A percentile compares a stretch with the other conserved stretches of the same genome.
Conservation (phyloP, 2,797 vertebrate genomes). For the Acrocephalus scirpaceus region DNA sequence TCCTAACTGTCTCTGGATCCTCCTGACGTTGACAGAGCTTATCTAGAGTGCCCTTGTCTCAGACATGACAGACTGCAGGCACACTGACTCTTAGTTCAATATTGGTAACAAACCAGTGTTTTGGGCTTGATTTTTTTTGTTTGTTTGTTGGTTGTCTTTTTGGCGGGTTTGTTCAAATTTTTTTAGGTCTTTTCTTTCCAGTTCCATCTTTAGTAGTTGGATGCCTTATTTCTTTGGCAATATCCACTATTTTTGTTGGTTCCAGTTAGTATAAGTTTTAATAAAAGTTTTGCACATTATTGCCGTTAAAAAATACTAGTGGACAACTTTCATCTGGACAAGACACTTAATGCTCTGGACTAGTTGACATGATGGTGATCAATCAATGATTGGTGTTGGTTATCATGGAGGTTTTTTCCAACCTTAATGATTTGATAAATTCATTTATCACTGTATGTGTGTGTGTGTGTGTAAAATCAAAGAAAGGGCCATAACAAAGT, state of each 20-base stretch:
- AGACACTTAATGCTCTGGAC: background rate
- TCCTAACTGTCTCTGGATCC: background rate
- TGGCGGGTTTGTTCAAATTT: background rate
- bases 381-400: background rate
- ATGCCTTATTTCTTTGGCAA: background rate
- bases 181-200: background rate
- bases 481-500: background rate
- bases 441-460: background rate
- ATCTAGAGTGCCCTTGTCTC: background rate
- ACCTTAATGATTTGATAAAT: background rate
- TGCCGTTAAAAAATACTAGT: background rate
- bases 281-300: background rate
- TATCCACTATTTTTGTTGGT: background rate
- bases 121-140: background rate
- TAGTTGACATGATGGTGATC: background rate
- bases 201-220: background rate
- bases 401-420: background rate
- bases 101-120: background rate
- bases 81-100: background rate
- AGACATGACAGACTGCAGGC: background rate
- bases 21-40: background rate
- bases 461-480: background rate
- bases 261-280: background rate
- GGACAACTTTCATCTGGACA: background rate
- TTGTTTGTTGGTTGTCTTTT: background rate